Evolutionary conservation across 2,888 invertebrate genomes (phyloP), one percentile per base, ranked within the genome.

Genomic region (Notodonta dromedarius): DNA sequence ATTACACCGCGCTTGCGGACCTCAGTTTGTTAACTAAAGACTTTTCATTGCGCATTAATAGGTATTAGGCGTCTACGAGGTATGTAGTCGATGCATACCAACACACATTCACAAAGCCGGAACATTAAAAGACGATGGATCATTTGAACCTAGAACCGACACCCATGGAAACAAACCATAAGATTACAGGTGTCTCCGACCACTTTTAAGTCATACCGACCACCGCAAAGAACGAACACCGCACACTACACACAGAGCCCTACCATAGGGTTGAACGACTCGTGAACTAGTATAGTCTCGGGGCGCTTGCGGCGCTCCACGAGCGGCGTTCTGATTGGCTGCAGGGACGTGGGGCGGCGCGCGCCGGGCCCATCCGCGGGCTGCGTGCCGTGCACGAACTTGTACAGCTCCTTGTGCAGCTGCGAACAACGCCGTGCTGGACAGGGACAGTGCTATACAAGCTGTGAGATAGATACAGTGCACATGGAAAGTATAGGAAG

Each of bases 391-490:
- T 82, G 82, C 57, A 82, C 85, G 71, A 84, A 84, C 58, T 77
- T 81, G 85, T 90, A 86, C 66, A 91, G 72, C 80, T 91, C 91
- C 73, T 83, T 86, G 88, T 93, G 90, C 67, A 92, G 79, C 92
- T 93, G 88, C 59, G 82, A 74, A 76, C 32, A 52, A 40, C 24
- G 50, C n/a, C 16, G 53, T 13, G 39, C 48, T 14, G 9, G 16
- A 50, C 16, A 16, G 3, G 44, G 51, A 51, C 16, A 51, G 24
- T 46, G 46, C 46, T 46, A 4, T 42, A n/a, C 46, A 46, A n/a
- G 46, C 46, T 0, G 46, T 5, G 46, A 46, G n/a, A n/a, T 9
- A 46, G n/a, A n/a, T 24, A 46, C 4, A 46, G 46, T 46, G 46
- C 46, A n/a, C 46, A 46, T 46, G 46, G 13, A 46, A n/a, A 46